Evolutionary conservation across 2,888 invertebrate genomes (phyloP).

Genomic region (Merodon equestris): DNA sequence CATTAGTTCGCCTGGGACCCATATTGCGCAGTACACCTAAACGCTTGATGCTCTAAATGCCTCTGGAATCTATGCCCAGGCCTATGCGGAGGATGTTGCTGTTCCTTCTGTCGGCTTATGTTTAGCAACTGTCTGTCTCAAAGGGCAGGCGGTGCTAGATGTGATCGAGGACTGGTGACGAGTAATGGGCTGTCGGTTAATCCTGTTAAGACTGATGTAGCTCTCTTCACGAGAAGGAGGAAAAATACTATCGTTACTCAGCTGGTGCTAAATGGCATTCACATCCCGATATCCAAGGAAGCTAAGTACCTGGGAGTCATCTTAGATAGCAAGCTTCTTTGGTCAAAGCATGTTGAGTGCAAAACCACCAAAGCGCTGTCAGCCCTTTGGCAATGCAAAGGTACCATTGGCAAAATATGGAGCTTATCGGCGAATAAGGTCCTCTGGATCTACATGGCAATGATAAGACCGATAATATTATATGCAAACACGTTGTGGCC

Average conservation of each 20-base stretch:
- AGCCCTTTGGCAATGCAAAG: background rate
- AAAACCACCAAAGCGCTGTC: background rate
- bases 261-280: background rate
- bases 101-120: no score
- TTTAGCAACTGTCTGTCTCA: no score
- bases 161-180: background rate
- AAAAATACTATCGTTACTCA: background rate
- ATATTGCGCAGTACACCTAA: no score
- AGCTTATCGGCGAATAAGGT: background rate
- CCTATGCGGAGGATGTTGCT: no score
- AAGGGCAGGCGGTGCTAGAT: background rate
- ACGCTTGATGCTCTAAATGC: no score
- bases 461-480: background rate
- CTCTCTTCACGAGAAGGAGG: background rate
- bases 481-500: background rate
- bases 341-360: slow-evolving; percentile 5
- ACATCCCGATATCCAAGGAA: background rate
- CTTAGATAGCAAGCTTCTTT: background rate
- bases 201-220: background rate
- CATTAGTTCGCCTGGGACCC: no score
- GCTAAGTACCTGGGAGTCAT: no score
- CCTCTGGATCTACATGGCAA: background rate
- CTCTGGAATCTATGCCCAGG: no score
- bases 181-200: background rate
- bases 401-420: background rate